Conservation (phyloP, 1,140 invertebrate species). For the Zeugodacus cucurbitae region DNA sequence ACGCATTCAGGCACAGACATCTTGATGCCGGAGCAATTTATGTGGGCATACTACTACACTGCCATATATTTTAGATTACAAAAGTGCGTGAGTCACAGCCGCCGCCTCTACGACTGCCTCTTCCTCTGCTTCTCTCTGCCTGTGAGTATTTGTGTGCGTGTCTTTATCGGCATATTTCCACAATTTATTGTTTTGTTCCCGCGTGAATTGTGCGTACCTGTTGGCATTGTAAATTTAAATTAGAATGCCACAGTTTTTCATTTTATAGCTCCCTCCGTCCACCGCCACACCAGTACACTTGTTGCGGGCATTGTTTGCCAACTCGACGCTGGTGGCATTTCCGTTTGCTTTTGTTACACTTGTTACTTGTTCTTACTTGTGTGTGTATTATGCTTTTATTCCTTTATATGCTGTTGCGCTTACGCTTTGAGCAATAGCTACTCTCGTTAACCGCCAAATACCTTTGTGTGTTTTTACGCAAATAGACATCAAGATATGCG, state of each 20-base stretch:
- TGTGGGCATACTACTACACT: neutral
- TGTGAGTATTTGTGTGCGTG: neutral
- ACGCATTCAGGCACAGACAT: neutral
- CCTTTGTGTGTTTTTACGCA: neutral
- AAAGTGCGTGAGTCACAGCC: neutral
- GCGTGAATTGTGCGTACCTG: neutral
- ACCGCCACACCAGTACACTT: neutral
- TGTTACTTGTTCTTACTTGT: neutral
- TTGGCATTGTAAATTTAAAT: constrained; percentile 31
- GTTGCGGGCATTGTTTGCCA: neutral
- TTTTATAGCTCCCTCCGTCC: neutral
- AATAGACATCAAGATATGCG: neutral
- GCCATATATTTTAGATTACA: neutral
- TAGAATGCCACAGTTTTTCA: neutral
- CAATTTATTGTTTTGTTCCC: neutral
- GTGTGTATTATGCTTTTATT: neutral
- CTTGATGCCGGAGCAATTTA: neutral
- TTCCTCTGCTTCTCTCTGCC: too few species aligned
- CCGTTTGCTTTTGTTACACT: neutral
- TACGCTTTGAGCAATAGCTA: neutral
- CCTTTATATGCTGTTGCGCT: neutral
- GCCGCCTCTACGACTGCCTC: neutral
- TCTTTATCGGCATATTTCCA: neutral
- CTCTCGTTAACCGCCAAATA: neutral
- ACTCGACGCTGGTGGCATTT: neutral